Base-by-base conservation (phyloP, 2,888 invertebrate species). In the Hemistola chrysoprasaria region DNA sequence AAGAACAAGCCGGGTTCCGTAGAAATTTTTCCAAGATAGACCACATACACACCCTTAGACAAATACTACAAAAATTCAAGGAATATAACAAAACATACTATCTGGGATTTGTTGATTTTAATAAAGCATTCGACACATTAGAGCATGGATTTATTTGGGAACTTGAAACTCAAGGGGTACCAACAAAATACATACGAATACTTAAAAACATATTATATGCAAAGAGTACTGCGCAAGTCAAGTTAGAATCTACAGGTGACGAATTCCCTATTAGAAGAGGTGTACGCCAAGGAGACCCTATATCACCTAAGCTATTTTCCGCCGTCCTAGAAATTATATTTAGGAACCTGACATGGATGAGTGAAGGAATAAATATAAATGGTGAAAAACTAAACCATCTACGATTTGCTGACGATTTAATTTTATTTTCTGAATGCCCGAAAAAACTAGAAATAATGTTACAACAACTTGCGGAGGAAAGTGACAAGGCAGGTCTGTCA, bases 1-100 rank as follows among this genome's bases (percentile, higher is more conserved):
- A n/a, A n/a, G n/a, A n/a, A 35, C 45, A 56, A 28, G 50, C 50
- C 0, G 52, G 54, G 1, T 53, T 53, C 20, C 44, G 53, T 5
- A 38, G 22, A 0, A 22, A 37, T 1, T 55, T 29, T 8, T 55
- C 50, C n/a, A 55, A 53, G 0, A 31, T 55, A 11, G 53, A 57
- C 11, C 53, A 57, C 5, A 53, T 54, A 1, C 53, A 56, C 22
- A 35, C 32, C 6, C 6, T 53, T 8, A 44, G 40, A 31, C 53
- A 54, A 11, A 11, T 47, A 8, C 20, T 37, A 4, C 24, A 43
- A 11, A 43, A 33, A 32, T 22, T n/a, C n/a, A n/a, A n/a, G n/a
- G n/a, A n/a, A n/a, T n/a, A n/a, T n/a, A n/a, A n/a, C n/a, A n/a
- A n/a, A 23, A n/a, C 7, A 3, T 27, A 27, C 7, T 27, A 27